phyloP scores from a whole-genome alignment of 2,797 vertebrate genomes.

The Brachymystax lenok region DNA sequence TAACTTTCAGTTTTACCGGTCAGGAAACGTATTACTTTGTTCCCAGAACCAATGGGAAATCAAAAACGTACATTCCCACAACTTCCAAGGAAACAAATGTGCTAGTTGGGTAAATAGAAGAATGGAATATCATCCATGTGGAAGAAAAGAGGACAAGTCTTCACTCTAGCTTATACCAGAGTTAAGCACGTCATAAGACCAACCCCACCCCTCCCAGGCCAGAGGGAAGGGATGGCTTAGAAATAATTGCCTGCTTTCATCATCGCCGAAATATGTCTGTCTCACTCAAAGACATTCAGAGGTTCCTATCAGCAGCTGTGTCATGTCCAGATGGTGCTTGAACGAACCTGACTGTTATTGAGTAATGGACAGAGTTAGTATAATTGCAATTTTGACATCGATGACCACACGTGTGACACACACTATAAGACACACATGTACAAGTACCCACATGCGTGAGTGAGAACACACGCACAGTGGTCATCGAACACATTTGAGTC shows the following conservation, averaged over 20 bases:
- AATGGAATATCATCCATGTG: not conserved
- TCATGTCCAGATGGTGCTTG: conserved; percentile 53
- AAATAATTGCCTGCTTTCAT: conserved; percentile 37
- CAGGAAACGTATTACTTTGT: too few relatives aligned
- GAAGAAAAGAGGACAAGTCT: conserved; percentile 4
- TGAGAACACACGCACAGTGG: conserved; percentile 2
- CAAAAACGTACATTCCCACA: too few relatives aligned
- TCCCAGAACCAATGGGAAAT: too few relatives aligned
- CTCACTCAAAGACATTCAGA: conserved; percentile 40
- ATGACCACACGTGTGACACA: not conserved
- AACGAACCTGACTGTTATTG: conserved; percentile 27
- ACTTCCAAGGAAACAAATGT: not conserved
- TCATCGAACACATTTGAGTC: conserved; percentile 25
- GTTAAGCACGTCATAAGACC: conserved; percentile 24
- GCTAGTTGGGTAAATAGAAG: not conserved
- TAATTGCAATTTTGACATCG: conserved; percentile 1
- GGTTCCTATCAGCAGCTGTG: conserved; percentile 40
- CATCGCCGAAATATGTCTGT: conserved; percentile 53
- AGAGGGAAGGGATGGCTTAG: conserved; percentile 37
- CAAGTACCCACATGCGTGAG: not conserved
- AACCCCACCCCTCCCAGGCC: conserved; percentile 30
- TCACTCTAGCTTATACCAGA: not conserved
- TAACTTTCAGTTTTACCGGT: conserved; percentile 25
- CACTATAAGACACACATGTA: not conserved
- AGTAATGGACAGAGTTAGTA: conserved; percentile 18